Conservation (phyloP, 2,888 invertebrate genomes). For the Athalia rosae region DNA sequence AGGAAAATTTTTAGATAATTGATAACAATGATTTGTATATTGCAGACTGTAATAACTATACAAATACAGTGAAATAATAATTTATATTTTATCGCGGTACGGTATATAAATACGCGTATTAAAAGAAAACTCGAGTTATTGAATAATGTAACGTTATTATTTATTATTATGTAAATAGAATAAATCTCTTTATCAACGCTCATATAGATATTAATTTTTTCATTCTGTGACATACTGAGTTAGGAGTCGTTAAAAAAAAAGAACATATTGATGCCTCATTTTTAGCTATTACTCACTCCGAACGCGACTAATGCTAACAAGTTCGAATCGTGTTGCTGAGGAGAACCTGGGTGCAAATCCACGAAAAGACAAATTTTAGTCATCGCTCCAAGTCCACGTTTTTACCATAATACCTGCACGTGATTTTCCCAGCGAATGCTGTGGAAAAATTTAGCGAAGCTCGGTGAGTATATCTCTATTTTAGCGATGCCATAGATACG, state of each 20-base stretch:
- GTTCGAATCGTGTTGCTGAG: constrained; percentile 19
- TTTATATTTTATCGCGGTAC: background rate
- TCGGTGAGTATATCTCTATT: no score
- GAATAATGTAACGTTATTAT: constrained; percentile 36
- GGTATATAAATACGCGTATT: background rate
- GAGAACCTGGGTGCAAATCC: constrained; percentile 11
- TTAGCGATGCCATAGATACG: no score
- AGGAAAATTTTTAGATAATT: no score
- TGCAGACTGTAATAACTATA: no score
- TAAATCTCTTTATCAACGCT: constrained; percentile 44
- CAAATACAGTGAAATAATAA: no score
- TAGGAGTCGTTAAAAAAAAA: background rate
- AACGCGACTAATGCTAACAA: background rate
- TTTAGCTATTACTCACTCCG: constrained; percentile 1
- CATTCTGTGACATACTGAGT: background rate
- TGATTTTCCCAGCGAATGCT: no score
- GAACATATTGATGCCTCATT: constrained; percentile 1
- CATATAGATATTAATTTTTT: constrained; percentile 7
- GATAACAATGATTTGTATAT: no score
- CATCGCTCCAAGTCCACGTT: no score
- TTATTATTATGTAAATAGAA: constrained; percentile 41
- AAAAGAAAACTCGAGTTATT: background rate
- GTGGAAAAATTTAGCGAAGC: no score
- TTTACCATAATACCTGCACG: no score
- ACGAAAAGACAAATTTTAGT: background rate